Conservation (phyloP, 2,113 vertebrate genomes). For the Lethenteron camtschaticum region DNA sequence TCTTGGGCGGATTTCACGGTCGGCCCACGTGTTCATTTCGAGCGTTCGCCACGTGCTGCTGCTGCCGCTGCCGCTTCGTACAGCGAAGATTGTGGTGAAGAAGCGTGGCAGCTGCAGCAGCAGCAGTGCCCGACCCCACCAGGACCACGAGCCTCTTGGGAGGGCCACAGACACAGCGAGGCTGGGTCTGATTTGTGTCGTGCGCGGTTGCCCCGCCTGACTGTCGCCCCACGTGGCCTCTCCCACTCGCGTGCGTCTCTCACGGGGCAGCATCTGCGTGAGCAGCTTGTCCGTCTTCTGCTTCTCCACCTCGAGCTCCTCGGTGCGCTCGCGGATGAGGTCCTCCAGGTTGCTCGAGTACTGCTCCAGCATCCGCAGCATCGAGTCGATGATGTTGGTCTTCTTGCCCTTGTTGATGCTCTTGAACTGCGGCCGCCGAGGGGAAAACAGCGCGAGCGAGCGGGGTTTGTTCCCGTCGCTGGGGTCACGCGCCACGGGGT, state of each 20-base stretch:
- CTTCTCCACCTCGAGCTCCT: conserved; percentile 74
- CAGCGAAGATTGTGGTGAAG: too few relatives aligned
- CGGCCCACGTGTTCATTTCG: too few relatives aligned
- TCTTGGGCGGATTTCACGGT: too few relatives aligned
- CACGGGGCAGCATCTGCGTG: conserved; percentile 71
- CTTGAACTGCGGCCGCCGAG: conserved; percentile 44
- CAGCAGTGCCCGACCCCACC: too few relatives aligned
- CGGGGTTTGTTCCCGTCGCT: too few relatives aligned
- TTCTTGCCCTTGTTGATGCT: conserved; percentile 74
- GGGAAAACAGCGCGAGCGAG: background rate
- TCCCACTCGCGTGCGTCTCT: conserved; percentile 10
- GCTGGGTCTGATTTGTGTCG: background rate
- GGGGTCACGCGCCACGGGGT: background rate
- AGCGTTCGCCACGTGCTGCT: too few relatives aligned
- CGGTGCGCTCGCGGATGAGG: conserved; percentile 55
- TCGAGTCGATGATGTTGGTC: conserved; percentile 78
- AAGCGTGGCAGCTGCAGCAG: too few relatives aligned
- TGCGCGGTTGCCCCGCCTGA: background rate
- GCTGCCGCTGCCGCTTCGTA: too few relatives aligned
- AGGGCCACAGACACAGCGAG: too few relatives aligned
- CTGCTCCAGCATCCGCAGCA: conserved; percentile 75
- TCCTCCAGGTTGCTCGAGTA: conserved; percentile 84
- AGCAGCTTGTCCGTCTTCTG: conserved; percentile 74
- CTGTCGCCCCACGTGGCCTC: background rate
- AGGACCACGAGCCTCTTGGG: too few relatives aligned